Evolutionary conservation across 2,797 vertebrate genomes (phyloP).

Genomic region (Malurus splendens): DNA sequence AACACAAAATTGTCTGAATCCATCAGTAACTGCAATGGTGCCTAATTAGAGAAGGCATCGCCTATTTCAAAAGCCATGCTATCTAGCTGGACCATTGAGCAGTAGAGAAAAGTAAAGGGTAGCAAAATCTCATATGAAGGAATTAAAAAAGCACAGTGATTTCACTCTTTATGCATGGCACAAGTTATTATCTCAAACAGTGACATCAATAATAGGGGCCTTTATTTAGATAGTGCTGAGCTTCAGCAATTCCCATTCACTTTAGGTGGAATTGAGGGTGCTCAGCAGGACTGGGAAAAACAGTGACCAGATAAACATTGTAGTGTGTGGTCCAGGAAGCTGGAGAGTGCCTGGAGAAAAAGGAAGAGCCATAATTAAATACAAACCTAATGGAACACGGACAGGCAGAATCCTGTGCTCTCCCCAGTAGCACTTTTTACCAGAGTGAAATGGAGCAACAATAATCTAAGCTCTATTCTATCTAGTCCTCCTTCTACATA

Average conservation of each 20-base stretch:
- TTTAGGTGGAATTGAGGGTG: constrained; percentile 54
- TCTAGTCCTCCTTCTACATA: not conserved
- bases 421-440: constrained; percentile 30
- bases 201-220: constrained; percentile 48
- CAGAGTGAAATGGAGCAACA: constrained; percentile 25
- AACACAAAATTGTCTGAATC: constrained; percentile 58
- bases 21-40: constrained; percentile 54
- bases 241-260: constrained; percentile 60
- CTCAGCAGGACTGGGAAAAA: constrained; percentile 53
- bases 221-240: constrained; percentile 62
- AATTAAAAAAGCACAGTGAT: constrained; percentile 51
- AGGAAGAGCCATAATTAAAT: constrained; percentile 53
- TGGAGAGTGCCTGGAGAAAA: constrained; percentile 45
- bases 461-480: not conserved
- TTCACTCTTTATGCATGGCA: constrained; percentile 52
- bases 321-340: constrained; percentile 59
- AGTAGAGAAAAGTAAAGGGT: constrained; percentile 39
- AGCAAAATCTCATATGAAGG: constrained; percentile 37
- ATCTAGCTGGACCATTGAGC: constrained; percentile 54
- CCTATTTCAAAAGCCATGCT: constrained; percentile 55
- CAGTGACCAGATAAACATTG: constrained; percentile 41
- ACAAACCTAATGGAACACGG: constrained; percentile 40
- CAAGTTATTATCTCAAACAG: constrained; percentile 56
- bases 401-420: not conserved
- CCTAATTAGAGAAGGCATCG: constrained; percentile 43